A percentile compares a stretch with the other conserved stretches of the same genome.
Conservation (phyloP, 2,797 vertebrate genomes). For the Enteromius anoplus region DNA sequence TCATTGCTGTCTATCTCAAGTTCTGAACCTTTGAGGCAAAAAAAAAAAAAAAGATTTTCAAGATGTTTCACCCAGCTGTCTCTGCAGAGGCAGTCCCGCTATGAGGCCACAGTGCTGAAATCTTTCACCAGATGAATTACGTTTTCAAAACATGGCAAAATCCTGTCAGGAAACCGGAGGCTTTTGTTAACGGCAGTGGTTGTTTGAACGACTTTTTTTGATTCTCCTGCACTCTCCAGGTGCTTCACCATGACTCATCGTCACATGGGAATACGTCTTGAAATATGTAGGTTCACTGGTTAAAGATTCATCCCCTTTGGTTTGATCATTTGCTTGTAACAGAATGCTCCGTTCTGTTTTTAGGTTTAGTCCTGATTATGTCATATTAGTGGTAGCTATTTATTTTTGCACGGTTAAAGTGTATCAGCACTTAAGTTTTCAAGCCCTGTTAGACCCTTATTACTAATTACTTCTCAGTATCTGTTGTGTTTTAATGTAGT, state of each 20-base stretch:
- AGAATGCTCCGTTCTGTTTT: conserved; percentile 3
- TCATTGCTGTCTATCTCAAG: conserved; percentile 16
- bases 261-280: conserved; percentile 34
- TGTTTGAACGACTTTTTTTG: conserved; percentile 1
- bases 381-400: neutral
- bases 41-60: conserved; percentile 20
- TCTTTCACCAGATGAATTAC: conserved; percentile 32
- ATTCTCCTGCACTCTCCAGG: conserved; percentile 22
- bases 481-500: conserved; percentile 27
- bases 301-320: conserved; percentile 36
- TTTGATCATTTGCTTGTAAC: neutral
- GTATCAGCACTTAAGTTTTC: conserved; percentile 11
- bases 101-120: conserved; percentile 3
- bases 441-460: conserved; percentile 20
- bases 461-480: conserved; percentile 8
- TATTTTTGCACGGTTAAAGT: neutral
- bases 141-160: conserved; percentile 21
- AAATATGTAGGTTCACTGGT: conserved; percentile 42
- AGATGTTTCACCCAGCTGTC: conserved; percentile 41
- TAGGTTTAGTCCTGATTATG: conserved; percentile 6
- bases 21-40: neutral
- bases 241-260: conserved; percentile 31
- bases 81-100: conserved; percentile 14
- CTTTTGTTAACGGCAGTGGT: conserved; percentile 15
- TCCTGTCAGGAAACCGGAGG: conserved; percentile 24